phyloP scores from a whole-genome alignment of 1,140 invertebrate species.

The Cyclargus thomasi region DNA sequence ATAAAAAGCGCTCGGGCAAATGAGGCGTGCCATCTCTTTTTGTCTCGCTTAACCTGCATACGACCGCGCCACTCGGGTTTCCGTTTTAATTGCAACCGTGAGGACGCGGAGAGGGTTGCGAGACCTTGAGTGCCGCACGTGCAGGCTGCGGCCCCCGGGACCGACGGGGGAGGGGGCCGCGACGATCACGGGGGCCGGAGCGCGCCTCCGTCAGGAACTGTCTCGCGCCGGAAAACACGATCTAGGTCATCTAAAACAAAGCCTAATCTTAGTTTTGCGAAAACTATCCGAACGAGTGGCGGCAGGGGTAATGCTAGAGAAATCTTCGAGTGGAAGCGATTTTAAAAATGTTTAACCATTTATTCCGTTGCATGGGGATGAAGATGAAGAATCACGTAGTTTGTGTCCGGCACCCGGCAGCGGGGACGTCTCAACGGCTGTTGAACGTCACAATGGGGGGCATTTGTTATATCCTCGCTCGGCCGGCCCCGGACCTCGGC shows the following conservation, averaged over 20 bases:
- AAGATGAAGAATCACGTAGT: not conserved
- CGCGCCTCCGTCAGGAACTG: constrained; percentile 32
- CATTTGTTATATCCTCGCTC: constrained; percentile 1
- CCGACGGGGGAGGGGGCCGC: constrained; percentile 59
- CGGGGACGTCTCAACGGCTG: not conserved
- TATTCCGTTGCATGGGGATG: not conserved
- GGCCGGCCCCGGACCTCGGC: not conserved
- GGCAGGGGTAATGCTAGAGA: not conserved
- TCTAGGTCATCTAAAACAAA: constrained; percentile 45
- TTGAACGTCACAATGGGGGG: not conserved
- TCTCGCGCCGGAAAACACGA: constrained; percentile 38
- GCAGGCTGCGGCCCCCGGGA: constrained; percentile 49
- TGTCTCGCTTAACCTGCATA: constrained; percentile 36
- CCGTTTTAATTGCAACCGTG: constrained; percentile 72
- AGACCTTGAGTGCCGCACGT: constrained; percentile 71
- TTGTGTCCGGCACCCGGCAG: not conserved
- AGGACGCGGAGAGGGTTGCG: constrained; percentile 68
- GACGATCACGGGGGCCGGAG: constrained; percentile 39
- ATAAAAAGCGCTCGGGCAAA: constrained; percentile 71
- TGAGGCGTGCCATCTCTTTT: constrained; percentile 60
- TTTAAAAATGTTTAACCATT: not conserved
- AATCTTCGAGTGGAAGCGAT: not conserved
- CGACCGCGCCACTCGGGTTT: constrained; percentile 53
- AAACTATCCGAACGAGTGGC: not conserved
- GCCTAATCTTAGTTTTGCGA: not conserved